A percentile compares a stretch with the other conserved stretches of the same genome.
phyloP scores from a whole-genome alignment of 2,888 invertebrate genomes.

The Teleiodes luculella region DNA sequence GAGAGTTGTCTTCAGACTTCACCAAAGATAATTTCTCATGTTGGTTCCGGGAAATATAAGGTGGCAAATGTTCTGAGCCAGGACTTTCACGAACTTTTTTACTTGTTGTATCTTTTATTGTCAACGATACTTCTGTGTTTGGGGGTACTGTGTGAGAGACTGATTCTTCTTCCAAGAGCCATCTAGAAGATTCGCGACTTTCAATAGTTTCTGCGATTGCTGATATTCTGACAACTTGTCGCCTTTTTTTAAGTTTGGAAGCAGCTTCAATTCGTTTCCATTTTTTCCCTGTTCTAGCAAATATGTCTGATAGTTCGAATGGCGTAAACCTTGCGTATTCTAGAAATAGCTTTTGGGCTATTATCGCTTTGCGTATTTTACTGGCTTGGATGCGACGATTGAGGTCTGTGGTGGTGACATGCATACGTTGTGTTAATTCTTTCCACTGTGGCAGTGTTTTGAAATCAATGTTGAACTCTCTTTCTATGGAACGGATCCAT shows the following conservation, averaged over 20 bases:
- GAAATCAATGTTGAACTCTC: constrained; percentile 47
- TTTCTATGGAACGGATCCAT: constrained; percentile 49
- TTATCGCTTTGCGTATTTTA: constrained; percentile 42
- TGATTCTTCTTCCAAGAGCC: background rate
- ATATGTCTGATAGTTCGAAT: constrained; percentile 48
- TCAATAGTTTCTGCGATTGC: background rate
- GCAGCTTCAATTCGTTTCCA: constrained; percentile 31
- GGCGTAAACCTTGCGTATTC: constrained; percentile 51
- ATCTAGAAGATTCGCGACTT: background rate
- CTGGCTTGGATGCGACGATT: constrained; percentile 46
- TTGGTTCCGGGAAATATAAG: no score
- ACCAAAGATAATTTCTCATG: no score
- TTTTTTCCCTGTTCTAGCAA: constrained; percentile 48
- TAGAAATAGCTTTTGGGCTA: constrained; percentile 52
- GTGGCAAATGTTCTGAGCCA: no score
- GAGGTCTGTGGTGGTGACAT: constrained; percentile 38
- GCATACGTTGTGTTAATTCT: constrained; percentile 44
- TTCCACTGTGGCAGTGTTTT: constrained; percentile 54
- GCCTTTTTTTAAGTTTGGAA: background rate
- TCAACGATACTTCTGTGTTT: no score
- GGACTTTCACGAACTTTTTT: no score
- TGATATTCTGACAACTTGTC: background rate
- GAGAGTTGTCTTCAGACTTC: background rate
- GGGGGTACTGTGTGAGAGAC: background rate
- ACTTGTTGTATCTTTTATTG: no score